Evolutionary conservation across 2,888 invertebrate species (phyloP).

Genomic region (Eupithecia pulchellata): DNA sequence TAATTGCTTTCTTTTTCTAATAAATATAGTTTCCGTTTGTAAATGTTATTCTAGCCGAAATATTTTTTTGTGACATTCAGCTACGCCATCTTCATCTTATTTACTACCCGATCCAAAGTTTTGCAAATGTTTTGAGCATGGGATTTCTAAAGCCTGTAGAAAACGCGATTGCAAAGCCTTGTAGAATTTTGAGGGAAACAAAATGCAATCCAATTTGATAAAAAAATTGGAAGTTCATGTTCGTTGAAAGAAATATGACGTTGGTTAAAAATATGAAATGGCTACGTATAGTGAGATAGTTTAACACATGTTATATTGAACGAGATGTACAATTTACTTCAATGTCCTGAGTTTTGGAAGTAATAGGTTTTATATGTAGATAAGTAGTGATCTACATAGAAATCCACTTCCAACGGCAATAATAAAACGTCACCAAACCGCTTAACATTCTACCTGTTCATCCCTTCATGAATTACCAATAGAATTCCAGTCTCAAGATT

Average conservation of each 20-base stretch:
- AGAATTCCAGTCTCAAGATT: slow-evolving; percentile 41
- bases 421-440: slow-evolving; percentile 9
- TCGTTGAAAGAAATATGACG: background rate
- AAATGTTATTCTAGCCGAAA: no score
- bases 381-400: background rate
- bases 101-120: no score
- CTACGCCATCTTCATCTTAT: no score
- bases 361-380: background rate
- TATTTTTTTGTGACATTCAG: no score
- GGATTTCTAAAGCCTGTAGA: background rate
- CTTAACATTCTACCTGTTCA: slow-evolving; percentile 34
- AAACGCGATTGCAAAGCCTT: background rate
- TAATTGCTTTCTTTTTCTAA: no score
- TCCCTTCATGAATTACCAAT: slow-evolving; percentile 41
- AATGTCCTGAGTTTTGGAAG: background rate
- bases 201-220: background rate
- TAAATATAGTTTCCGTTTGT: no score
- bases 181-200: background rate
- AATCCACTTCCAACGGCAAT: background rate
- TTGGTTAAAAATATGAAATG: background rate
- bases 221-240: background rate
- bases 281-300: background rate
- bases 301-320: no score
- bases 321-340: background rate
- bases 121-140: no score